Conservation (phyloP, 92 coral and sea anemone genomes). For the Ricordea florida region DNA sequence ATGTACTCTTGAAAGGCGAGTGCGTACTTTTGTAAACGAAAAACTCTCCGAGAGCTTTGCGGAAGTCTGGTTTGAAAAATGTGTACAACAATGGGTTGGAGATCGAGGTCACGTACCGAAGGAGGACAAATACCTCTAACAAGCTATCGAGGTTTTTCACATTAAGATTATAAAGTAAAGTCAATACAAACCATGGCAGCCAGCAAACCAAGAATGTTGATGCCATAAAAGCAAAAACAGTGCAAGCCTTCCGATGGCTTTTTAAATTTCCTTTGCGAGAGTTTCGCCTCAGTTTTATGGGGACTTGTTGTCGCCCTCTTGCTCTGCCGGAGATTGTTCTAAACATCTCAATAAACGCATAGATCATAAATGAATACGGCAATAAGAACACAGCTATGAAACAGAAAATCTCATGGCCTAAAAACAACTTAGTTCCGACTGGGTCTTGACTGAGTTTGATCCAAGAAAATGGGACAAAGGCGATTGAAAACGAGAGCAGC, state of each 20-base stretch:
- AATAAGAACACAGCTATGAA: conserved; percentile 63
- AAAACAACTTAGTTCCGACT: not conserved
- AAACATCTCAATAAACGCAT: conserved; percentile 58
- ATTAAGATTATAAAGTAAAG: not conserved
- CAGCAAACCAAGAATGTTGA: conserved; percentile 51
- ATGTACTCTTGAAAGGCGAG: too few relatives aligned
- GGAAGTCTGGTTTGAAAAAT: conserved; percentile 23
- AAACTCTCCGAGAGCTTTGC: conserved; percentile 2
- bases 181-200: conserved; percentile 63
- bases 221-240: conserved; percentile 66
- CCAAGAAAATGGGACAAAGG: conserved; percentile 12
- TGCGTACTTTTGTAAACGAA: too few relatives aligned
- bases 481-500: not conserved
- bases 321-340: conserved; percentile 6
- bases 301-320: not conserved
- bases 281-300: not conserved
- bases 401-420: conserved; percentile 64
- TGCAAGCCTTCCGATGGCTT: not conserved
- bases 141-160: not conserved
- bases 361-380: conserved; percentile 73
- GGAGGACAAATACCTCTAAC: not conserved
- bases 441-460: not conserved
- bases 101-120: not conserved
- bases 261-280: not conserved
- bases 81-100: conserved; percentile 7